Evolutionary conservation across 2,797 vertebrate species (phyloP), one percentile per base, ranked within the genome.

Genomic region (Lacerta bilineata): DNA sequence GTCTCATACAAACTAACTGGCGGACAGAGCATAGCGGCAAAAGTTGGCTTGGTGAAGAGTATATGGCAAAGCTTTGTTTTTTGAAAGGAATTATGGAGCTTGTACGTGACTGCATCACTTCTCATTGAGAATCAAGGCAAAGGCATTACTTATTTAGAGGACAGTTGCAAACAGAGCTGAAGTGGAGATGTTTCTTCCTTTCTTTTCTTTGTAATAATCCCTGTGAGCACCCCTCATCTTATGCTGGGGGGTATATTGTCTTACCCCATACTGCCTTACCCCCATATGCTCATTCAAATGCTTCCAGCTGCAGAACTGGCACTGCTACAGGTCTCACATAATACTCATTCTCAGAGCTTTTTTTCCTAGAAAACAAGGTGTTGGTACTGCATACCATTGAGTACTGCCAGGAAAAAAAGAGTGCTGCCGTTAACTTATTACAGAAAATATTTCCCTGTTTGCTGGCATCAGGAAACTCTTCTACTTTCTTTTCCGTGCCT

Each of bases 101-200:
- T 91, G 2, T 66, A 83, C 39, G 5, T 78, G 46, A 89, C 41
- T 81, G 83, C 87, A 68, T 91, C 76, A 89, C 13, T 92, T 92
- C 89, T 86, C 41, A 79, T 50, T 76, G 79, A 80, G 90, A 92
- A 85, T 29, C 27, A 84, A 90, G 9, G 8, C 3, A 0, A 0
- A 15, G 86, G 41, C 87, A 59, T 85, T 87, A 59, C 94, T 92
- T 86, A 71, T 93, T 91, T 93, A 86, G 83, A 82, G 68, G 61
- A 17, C 74, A 50, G 69, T 92, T 93, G 71, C 8, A 72, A 91
- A 89, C 36, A 20, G 71, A 89, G 77, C 41, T 83, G 1, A 29
- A 80, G 11, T 41, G 91, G 5, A 2, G 4, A 9, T 43, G 85
- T 86, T 6, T 85, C 59, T 64, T 84, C 69, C 46, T 41, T 59